phyloP scores from a whole-genome alignment of 2,797 vertebrate species.

The Poeciliopsis paucimaculata region DNA sequence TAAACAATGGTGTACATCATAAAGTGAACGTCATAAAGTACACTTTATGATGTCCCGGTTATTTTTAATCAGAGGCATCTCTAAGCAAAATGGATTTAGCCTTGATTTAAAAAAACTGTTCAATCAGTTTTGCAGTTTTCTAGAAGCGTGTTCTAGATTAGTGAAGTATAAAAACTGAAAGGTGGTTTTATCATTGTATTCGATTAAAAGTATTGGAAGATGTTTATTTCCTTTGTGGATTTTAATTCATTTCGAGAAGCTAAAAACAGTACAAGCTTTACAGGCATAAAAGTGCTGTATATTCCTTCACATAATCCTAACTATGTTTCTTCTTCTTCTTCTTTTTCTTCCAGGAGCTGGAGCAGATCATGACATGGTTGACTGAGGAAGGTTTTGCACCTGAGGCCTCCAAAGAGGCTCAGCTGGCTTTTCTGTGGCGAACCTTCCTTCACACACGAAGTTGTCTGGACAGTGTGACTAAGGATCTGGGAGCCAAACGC shows the following conservation, averaged over 20 bases:
- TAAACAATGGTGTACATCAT: too few species aligned
- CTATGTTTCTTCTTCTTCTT: neutral
- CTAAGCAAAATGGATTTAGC: too few species aligned
- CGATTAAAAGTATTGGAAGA: neutral
- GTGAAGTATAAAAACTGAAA: too few species aligned
- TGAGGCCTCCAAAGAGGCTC: slow-evolving; percentile 44
- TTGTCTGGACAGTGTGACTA: slow-evolving; percentile 47
- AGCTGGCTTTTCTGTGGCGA: slow-evolving; percentile 65
- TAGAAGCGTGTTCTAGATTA: too few species aligned
- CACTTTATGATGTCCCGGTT: too few species aligned
- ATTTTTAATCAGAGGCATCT: too few species aligned
- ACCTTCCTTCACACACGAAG: slow-evolving; percentile 37
- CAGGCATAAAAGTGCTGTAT: neutral
- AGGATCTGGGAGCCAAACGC: slow-evolving; percentile 60
- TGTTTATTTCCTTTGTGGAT: neutral
- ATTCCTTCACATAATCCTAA: neutral
- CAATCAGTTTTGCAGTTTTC: too few species aligned
- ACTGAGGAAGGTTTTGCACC: slow-evolving; percentile 57
- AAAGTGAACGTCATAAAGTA: too few species aligned
- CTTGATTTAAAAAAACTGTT: too few species aligned
- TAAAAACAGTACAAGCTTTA: neutral
- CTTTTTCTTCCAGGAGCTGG: slow-evolving; percentile 43
- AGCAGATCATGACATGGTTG: slow-evolving; percentile 56
- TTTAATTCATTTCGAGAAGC: neutral
- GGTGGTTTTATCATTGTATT: too few species aligned